Percentiles rank a stretch among this genome's conserved stretches.
Evolutionary conservation across 2,888 invertebrate genomes (phyloP).

Genomic region (Philereme vetulata): DNA sequence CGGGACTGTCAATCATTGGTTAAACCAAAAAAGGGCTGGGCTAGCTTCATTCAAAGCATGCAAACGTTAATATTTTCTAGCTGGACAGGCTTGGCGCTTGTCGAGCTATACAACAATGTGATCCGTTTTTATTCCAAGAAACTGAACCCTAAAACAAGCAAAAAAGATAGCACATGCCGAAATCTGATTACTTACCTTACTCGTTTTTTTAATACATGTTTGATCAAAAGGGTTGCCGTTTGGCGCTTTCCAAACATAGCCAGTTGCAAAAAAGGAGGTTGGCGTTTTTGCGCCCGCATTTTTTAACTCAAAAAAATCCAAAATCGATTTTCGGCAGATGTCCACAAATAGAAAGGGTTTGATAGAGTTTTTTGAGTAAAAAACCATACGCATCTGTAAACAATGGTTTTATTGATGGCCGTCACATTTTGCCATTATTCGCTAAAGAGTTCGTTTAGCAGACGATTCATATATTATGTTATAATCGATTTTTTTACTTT

Average conservation of each 20-base stretch:
- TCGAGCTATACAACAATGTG: neutral
- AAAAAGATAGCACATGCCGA: constrained; percentile 80
- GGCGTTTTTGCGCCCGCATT: constrained; percentile 75
- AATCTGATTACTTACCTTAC: constrained; percentile 76
- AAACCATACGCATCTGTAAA: constrained; percentile 73
- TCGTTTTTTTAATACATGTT: constrained; percentile 51
- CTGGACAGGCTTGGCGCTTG: too few species aligned
- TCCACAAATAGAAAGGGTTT: constrained; percentile 80
- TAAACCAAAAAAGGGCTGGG: too few species aligned
- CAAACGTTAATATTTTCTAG: too few species aligned
- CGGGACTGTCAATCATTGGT: too few species aligned
- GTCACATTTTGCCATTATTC: constrained; percentile 71
- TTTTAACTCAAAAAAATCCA: constrained; percentile 76
- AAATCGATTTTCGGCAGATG: constrained; percentile 83
- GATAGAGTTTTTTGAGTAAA: constrained; percentile 64
- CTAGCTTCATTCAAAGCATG: too few species aligned
- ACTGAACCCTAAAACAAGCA: constrained; percentile 37
- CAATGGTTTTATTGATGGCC: constrained; percentile 74
- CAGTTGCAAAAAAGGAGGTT: constrained; percentile 60
- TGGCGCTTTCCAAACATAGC: constrained; percentile 64
- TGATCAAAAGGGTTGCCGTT: constrained; percentile 78
- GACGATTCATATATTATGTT: constrained; percentile 29
- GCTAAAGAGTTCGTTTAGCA: constrained; percentile 58
- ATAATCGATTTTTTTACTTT: constrained; percentile 18
- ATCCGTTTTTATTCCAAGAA: neutral